Evolutionary conservation across 2,113 vertebrate genomes (phyloP).

Genomic region (Lepisosteus osseus): DNA sequence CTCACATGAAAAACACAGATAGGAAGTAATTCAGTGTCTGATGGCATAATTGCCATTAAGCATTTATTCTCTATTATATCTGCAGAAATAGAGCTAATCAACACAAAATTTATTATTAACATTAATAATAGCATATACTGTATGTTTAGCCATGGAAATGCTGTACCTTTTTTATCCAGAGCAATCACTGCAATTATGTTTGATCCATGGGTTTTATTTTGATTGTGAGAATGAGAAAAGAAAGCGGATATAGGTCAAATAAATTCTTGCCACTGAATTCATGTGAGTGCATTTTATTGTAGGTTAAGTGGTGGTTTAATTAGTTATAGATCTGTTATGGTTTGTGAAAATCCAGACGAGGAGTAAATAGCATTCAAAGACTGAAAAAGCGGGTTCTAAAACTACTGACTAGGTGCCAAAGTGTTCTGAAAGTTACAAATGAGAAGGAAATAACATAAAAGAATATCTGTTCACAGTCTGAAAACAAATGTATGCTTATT

Average conservation of each 20-base stretch:
- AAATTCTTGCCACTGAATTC: not conserved
- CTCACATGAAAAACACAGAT: conserved; percentile 21
- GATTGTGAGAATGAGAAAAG: not conserved
- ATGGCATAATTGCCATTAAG: not conserved
- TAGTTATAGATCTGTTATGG: not conserved
- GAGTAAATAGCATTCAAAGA: too few species aligned
- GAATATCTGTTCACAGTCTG: too few species aligned
- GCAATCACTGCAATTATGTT: not conserved
- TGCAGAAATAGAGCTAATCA: too few species aligned
- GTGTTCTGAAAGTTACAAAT: too few species aligned
- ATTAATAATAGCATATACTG: too few species aligned
- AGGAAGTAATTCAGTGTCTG: conserved; percentile 4
- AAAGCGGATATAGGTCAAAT: not conserved
- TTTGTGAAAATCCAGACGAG: not conserved
- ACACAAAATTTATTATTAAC: too few species aligned
- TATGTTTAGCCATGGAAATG: too few species aligned
- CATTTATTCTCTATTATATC: too few species aligned
- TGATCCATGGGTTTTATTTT: not conserved
- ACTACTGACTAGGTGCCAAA: too few species aligned
- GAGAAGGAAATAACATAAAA: too few species aligned
- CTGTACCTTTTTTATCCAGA: not conserved
- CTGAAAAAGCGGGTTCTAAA: too few species aligned
- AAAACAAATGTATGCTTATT: too few species aligned
- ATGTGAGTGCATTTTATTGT: not conserved
- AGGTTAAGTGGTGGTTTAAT: not conserved